phyloP scores from a whole-genome alignment of 2,888 invertebrate species.

The Brenthis ino region DNA sequence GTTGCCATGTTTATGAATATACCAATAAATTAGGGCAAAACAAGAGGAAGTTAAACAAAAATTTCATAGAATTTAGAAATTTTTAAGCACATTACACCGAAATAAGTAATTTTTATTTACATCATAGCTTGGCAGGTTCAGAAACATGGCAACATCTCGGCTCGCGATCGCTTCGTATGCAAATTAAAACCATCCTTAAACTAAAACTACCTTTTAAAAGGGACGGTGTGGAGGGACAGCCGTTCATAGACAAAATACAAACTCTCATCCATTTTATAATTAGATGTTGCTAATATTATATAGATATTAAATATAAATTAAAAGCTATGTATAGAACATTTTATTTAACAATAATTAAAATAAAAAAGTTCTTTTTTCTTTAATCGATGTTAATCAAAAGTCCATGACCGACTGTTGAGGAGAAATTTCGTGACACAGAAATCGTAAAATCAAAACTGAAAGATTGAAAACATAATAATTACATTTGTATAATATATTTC shows the following conservation, averaged over 20 bases:
- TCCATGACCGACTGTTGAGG: constrained; percentile 19
- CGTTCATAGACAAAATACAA: constrained; percentile 24
- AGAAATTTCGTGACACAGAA: constrained; percentile 38
- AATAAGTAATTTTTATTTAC: constrained; percentile 24
- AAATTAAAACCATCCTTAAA: constrained; percentile 11
- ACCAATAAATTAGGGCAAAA: not conserved
- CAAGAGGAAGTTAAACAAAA: not conserved
- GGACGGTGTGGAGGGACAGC: constrained; percentile 34
- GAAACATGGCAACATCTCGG: constrained; percentile 27
- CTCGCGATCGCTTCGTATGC: constrained; percentile 38
- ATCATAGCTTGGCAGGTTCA: constrained; percentile 15
- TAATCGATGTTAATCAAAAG: not conserved
- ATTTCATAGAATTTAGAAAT: constrained; percentile 7
- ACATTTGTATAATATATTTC: not conserved
- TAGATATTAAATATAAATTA: not conserved
- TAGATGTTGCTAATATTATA: not conserved
- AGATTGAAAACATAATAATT: constrained; percentile 19
- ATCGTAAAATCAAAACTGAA: constrained; percentile 26
- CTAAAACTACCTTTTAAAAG: constrained; percentile 30
- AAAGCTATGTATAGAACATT: too few relatives aligned
- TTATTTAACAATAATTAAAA: too few relatives aligned
- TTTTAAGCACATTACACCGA: constrained; percentile 27
- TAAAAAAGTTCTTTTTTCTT: too few relatives aligned
- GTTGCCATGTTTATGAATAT: constrained; percentile 46
- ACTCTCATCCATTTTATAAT: not conserved